A percentile compares a stretch with the other conserved stretches of the same genome.
Conservation (phyloP, 2,888 invertebrate species). For the Orthosia gothica region DNA sequence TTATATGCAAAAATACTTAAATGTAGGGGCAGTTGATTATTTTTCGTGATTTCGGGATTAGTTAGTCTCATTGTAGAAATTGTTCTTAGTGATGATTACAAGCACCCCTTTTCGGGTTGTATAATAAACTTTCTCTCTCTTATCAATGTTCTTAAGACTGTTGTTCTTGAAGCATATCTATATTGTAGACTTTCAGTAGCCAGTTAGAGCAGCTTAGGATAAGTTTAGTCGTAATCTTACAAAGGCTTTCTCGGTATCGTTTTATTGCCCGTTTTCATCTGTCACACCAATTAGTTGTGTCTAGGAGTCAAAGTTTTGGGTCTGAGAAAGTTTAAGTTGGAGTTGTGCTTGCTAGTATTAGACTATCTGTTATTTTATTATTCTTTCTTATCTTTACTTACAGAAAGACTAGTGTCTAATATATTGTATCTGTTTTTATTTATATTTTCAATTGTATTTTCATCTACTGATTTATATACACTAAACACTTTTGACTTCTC, state of each 20-base stretch:
- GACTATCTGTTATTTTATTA: conserved; percentile 11
- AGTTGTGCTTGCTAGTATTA: conserved; percentile 18
- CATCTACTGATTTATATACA: not conserved
- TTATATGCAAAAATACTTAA: no score
- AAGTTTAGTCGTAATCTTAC: conserved; percentile 36
- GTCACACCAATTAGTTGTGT: conserved; percentile 35
- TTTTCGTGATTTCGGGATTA: no score
- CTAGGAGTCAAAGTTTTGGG: conserved; percentile 32
- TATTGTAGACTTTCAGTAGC: conserved; percentile 14
- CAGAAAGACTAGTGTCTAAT: not conserved
- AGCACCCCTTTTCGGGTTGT: no score
- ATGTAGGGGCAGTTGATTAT: no score
- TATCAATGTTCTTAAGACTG: not conserved
- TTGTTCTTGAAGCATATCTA: not conserved
- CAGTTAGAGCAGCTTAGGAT: conserved; percentile 3
- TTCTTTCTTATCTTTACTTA: not conserved
- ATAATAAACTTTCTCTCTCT: not conserved
- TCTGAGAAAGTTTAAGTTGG: conserved; percentile 13
- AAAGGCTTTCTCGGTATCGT: conserved; percentile 34
- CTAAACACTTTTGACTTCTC: conserved; percentile 12
- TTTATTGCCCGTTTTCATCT: conserved; percentile 44
- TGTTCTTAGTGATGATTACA: no score
- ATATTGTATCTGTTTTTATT: not conserved
- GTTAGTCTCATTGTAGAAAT: no score
- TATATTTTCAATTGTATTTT: not conserved